A percentile compares a stretch with the other conserved stretches of the same genome.
Evolutionary conservation across 2,797 vertebrate species (phyloP).

Genomic region (Malurus splendens): DNA sequence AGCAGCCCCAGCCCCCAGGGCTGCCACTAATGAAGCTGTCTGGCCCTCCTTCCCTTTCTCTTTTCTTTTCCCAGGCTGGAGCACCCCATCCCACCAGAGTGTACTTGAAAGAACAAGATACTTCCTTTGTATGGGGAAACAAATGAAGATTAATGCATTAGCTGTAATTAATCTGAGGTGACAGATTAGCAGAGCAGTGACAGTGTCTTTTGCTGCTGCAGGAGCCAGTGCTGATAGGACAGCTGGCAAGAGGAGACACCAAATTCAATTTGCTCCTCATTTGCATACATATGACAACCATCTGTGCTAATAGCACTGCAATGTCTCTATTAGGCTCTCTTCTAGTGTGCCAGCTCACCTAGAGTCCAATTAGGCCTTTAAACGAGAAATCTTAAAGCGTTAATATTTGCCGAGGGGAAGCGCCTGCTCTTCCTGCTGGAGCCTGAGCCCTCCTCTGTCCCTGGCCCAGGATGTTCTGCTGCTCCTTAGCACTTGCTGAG

Average conservation of each 20-base stretch:
- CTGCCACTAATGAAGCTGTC: slow-evolving; percentile 59
- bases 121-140: slow-evolving; percentile 70
- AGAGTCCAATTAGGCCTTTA: slow-evolving; percentile 61
- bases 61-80: slow-evolving; percentile 45
- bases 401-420: slow-evolving; percentile 71
- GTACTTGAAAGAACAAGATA: slow-evolving; percentile 69
- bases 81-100: slow-evolving; percentile 64
- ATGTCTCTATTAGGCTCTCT: slow-evolving; percentile 89
- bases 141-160: slow-evolving; percentile 90
- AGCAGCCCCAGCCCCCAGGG: neutral
- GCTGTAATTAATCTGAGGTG: slow-evolving; percentile 86
- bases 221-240: slow-evolving; percentile 81
- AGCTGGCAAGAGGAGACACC: slow-evolving; percentile 89
- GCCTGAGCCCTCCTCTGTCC: neutral
- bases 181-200: slow-evolving; percentile 74
- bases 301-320: slow-evolving; percentile 92
- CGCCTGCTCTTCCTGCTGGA: neutral
- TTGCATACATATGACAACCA: slow-evolving; percentile 99
- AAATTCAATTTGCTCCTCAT: slow-evolving; percentile 94
- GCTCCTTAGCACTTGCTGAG: neutral
- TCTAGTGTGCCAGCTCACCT: slow-evolving; percentile 49
- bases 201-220: slow-evolving; percentile 70
- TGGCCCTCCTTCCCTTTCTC: slow-evolving; percentile 34
- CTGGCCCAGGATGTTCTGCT: neutral
- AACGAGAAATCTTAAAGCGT: slow-evolving; percentile 33